Evolutionary conservation across 2,797 vertebrate genomes (phyloP), one percentile per base, ranked within the genome.

Genomic region (Tokudaia muenninki): DNA sequence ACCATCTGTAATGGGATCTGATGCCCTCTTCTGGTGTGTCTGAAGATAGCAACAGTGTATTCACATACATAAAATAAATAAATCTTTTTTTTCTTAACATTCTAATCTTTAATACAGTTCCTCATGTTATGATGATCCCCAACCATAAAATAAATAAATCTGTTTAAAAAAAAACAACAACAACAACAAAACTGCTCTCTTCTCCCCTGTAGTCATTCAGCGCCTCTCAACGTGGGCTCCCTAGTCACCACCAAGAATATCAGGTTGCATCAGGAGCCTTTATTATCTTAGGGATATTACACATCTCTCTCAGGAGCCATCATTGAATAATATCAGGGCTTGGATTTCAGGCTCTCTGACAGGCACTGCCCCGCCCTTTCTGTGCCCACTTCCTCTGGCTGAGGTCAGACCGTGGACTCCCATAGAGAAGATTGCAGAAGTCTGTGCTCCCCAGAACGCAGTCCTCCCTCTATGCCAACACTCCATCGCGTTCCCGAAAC

Each of bases 211-310:
- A 29, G 70, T 83, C 86, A 93, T 59, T 93, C 90, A 16, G 2
- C 44, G 80, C 75, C 70, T 77, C 41, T 67, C n/a, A 19, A 12
- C 19, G 24, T 31, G 13, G 37, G 31, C 13, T 67, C 37, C 41
- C 26, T 67, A 75, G 47, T 57, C 91, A 75, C 47, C 44, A 79
- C 31, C 95, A 82, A 87, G 52, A 37, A 0, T 78, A 61, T 96
- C 84, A 3, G 14, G 52, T 93, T 94, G 70, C 83, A 80, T 92
- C 24, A 41, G 50, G 79, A 87, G 55, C 26, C 47, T 87, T 96
- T 90, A 14, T 94, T 98, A 95, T 90, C 75, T 84, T 59, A 95
- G 83, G 19, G 24, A 59, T 92, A 34, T 91, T 75, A 83, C 87
- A 70, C 82, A 57, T 70, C 84, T 87, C 16, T 11, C 74, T 75